These are phyloP conservation scores for Lepilemur ruficaudatus DNA, from an alignment of 2,797 vertebrate genomes.

Conservation along the genomic window DNA sequence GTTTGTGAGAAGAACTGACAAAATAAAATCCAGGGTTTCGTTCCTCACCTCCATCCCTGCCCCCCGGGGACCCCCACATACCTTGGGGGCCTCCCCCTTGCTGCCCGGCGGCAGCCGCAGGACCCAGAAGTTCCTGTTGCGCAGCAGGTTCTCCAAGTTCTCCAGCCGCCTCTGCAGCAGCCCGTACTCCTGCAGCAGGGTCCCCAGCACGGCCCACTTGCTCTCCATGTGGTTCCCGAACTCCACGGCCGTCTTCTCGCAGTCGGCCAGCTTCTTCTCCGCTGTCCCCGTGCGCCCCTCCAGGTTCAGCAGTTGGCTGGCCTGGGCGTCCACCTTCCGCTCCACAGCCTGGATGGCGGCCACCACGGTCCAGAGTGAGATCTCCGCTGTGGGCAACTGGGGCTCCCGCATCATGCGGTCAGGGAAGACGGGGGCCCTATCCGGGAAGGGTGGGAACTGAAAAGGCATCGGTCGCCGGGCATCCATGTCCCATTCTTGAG, in stretches of 20 bases:
- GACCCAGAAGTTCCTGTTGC: conserved; percentile 86
- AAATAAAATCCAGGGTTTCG: background rate
- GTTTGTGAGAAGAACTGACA: background rate
- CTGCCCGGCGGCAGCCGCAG: conserved; percentile 79
- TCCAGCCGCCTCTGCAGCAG: conserved; percentile 81
- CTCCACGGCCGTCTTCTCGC: conserved; percentile 80
- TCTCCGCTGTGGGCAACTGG: conserved; percentile 74
- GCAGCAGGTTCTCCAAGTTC: conserved; percentile 86
- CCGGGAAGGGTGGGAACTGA: conserved; percentile 74
- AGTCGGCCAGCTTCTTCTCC: conserved; percentile 81
- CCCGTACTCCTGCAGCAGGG: conserved; percentile 82
- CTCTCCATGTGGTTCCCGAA: conserved; percentile 83
- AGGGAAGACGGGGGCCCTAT: conserved; percentile 75
- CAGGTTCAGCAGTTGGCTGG: conserved; percentile 74
- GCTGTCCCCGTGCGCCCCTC: conserved; percentile 78
- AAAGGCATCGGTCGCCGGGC: conserved; percentile 81
- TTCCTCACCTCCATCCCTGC: background rate
- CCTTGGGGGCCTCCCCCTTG: conserved; percentile 83
- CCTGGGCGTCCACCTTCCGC: conserved; percentile 79
- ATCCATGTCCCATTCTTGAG: conserved; percentile 77
- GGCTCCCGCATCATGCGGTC: conserved; percentile 79
- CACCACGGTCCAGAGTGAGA: conserved; percentile 82
- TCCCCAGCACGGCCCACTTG: conserved; percentile 81
- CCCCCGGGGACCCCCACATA: background rate
- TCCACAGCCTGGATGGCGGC: conserved; percentile 82